Evolutionary conservation across 2,113 vertebrate genomes (phyloP), one percentile per base, ranked within the genome.

Genomic region (Entomyzon cyanotis): DNA sequence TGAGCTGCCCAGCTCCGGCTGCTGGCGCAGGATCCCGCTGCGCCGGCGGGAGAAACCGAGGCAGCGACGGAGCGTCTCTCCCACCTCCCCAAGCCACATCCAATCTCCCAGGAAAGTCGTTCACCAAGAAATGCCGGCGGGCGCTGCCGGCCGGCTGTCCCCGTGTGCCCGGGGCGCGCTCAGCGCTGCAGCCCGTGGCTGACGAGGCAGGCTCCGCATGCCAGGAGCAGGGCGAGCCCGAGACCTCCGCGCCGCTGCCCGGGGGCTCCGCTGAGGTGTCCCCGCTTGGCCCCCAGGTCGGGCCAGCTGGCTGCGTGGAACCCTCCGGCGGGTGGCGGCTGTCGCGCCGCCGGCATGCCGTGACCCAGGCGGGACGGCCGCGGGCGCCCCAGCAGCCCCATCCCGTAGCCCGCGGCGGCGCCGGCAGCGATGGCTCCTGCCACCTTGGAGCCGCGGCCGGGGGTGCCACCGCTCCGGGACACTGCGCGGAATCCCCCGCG

Each of bases 181-280:
- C 94, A 94, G 90, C 50, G 81, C 77, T 77, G 92, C 63, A 96
- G 52, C 59, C 59, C 18, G 6, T 44, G 87, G 63, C 58, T 60
- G 21, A 64, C 0, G 10, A 91, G 24, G 90, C 92, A 91, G 41
- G 49, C 2, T 2, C 24, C 2, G 23, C 41, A 37, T 0, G 87
- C 90, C 95, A 95, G 25, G 23, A 96, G 92, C 77, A 96, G 16
- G 31, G 24, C 23, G 3, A 31, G 79, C 22, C 83, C 5, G 3
- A 41, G 10, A 6, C 71, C 80, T 0, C 47, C 11, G 0, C 10
- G 3, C 18, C 5, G 33, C 5, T 15, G 4, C 20, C 65, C 13
- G 1, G 71, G 9, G 27, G 87, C 87, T 79, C 62, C 8, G 84
- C 6, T 96, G 21, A 87, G 93, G 41, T 65, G 9, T 35, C 84